Base-by-base conservation (phyloP, 2,797 vertebrate species). In the Ctenopoma multispine region DNA sequence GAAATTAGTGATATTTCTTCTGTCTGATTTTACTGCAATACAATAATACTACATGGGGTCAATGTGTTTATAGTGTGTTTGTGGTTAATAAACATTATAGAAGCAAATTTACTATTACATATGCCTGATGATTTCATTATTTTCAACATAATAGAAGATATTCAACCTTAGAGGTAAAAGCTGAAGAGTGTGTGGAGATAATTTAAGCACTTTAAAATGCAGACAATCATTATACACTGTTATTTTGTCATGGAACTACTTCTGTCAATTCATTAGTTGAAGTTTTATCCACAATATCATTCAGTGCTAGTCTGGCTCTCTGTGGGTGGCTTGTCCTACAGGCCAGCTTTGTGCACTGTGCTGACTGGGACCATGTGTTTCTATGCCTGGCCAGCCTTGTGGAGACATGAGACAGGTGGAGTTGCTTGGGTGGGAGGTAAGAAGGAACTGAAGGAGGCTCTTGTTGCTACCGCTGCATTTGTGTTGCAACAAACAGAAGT, bases 311-410 rank as follows among this genome's bases (percentile, higher is more conserved):
- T 69, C 67, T 44, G 10, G 51, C 60, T 80, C 90, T 83, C 90
- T 71, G 82, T 87, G 81, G 85, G 89, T 80, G 90, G 88, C 87
- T 86, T 89, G 85, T 92, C 87, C 69, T 79, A 75, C 86, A 89
- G 85, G 85, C 90, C 90, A 86, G 87, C 71, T 85, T 79, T 92
- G 75, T 86, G 78, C 86, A 83, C 81, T 75, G 57, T 81, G 64
- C 85, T 89, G 92, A 92, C 89, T 83, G 78, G 66, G 89, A 89
- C 90, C 91, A 90, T 92, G 91, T 92, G 91, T 92, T 90, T 90
- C 77, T 80, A 53, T 83, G 90, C 79, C 80, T 77, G 84, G 61
- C 82, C 83, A 81, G 73, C 84, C 80, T 57, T 76, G 75, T 80
- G 79, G 77, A 88, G 87, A 90, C 87, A 68, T 61, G 76, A 77